Evolutionary conservation across 2,888 invertebrate species (phyloP).

Genomic region (Caenorhabditis sp.): DNA sequence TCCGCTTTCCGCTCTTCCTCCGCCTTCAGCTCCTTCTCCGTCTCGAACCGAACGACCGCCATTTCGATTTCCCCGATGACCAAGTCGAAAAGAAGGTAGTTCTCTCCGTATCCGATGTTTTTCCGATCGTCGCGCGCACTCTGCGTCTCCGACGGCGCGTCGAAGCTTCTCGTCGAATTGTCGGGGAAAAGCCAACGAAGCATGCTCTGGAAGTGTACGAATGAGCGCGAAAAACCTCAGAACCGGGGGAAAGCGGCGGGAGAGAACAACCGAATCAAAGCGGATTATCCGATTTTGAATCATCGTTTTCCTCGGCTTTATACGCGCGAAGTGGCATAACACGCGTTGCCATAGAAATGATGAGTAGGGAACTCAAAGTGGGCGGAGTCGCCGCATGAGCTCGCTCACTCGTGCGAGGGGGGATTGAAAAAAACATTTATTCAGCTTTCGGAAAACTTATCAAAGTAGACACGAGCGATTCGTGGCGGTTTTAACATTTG

Average conservation of each 20-base stretch:
- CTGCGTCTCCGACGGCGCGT: constrained; percentile 39
- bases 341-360: constrained; percentile 39
- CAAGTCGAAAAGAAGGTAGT: constrained; percentile 39
- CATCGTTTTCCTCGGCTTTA: constrained; percentile 25
- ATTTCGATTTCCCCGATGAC: constrained; percentile 51
- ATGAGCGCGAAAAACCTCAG: constrained; percentile 7
- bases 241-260: not conserved
- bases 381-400: not conserved
- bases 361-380: constrained; percentile 5
- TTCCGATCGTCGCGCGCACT: constrained; percentile 54
- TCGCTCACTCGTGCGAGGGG: no score
- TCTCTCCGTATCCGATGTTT: constrained; percentile 18
- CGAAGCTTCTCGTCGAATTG: constrained; percentile 21
- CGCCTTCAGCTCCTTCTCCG: constrained; percentile 29
- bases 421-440: no score
- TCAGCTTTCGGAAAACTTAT: no score
- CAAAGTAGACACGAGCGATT: no score
- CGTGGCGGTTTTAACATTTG: no score
- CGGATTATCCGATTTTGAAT: constrained; percentile 34
- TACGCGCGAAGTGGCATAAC: constrained; percentile 34
- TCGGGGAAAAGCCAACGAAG: constrained; percentile 45
- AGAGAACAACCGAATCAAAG: constrained; percentile 42
- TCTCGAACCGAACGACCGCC: constrained; percentile 39
- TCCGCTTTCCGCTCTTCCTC: constrained; percentile 26
- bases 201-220: constrained; percentile 12